Conservation (phyloP, 2,888 invertebrate genomes). For the Lasioglossum oenotherae region DNA sequence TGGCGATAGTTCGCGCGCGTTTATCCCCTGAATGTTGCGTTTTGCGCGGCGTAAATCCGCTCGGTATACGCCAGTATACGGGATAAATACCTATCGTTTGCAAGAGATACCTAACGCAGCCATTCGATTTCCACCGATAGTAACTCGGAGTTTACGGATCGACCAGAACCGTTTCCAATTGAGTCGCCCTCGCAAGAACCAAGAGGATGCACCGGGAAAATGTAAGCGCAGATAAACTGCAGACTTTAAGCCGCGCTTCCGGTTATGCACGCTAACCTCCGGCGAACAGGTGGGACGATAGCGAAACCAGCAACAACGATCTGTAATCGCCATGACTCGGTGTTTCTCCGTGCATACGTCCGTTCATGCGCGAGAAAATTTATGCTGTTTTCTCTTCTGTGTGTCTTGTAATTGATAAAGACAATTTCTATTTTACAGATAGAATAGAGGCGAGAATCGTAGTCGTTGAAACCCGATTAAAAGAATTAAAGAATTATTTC, state of each 20-base stretch:
- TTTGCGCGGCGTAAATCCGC: slow-evolving; percentile 41
- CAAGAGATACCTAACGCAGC: slow-evolving; percentile 4
- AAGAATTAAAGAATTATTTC: background rate
- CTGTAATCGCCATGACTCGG: background rate
- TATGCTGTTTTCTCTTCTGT: background rate
- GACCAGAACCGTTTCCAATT: slow-evolving; percentile 9
- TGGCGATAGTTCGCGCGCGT: slow-evolving; percentile 9
- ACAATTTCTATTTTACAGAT: background rate
- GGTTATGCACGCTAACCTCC: slow-evolving; percentile 1
- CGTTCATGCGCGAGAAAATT: background rate
- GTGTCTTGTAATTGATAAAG: background rate
- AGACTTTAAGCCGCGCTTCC: background rate
- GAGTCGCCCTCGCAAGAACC: slow-evolving; percentile 10
- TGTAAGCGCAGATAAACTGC: background rate
- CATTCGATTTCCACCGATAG: background rate
- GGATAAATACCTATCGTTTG: slow-evolving; percentile 42
- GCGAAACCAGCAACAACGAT: slow-evolving; percentile 4
- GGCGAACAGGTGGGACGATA: background rate
- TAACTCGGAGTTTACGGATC: slow-evolving; percentile 3
- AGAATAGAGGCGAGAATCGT: background rate
- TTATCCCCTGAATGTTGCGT: background rate
- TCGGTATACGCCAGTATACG: background rate
- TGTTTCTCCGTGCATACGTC: background rate
- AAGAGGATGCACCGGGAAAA: background rate
- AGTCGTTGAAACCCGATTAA: background rate